phyloP scores from a whole-genome alignment of 2,797 vertebrate genomes.

The Tragelaphus oryx region DNA sequence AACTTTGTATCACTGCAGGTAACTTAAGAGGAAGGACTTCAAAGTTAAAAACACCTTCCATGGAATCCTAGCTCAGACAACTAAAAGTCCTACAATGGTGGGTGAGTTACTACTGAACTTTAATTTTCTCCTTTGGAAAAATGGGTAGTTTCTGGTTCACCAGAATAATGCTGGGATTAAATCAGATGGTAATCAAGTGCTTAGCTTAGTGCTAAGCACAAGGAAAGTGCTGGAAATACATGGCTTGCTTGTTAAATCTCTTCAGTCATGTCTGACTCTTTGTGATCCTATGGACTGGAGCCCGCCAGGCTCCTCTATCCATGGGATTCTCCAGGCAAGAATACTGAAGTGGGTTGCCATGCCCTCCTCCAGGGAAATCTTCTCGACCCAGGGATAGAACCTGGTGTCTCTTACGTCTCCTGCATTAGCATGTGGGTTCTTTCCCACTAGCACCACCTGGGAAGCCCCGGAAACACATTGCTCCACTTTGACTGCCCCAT shows the following conservation, averaged over 20 bases:
- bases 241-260: not conserved
- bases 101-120: not conserved
- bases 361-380: not conserved
- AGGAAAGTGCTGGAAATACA: not conserved
- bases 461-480: not conserved
- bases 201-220: not conserved
- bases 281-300: not conserved
- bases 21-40: not conserved
- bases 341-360: not conserved
- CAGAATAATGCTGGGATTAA: not conserved
- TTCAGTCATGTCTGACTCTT: not conserved
- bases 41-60: not conserved
- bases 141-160: not conserved
- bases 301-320: not conserved
- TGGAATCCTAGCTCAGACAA: not conserved
- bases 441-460: not conserved
- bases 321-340: not conserved
- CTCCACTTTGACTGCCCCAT: rapidly evolving
- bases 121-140: not conserved
- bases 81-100: rapidly evolving
- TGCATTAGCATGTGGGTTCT: not conserved
- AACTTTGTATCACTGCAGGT: not conserved
- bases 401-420: not conserved
- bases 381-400: not conserved
- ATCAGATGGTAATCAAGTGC: too few relatives aligned